Evolutionary conservation across 1,140 invertebrate species (phyloP), one percentile per base, ranked within the genome.

Genomic region (Atta colombica): DNA sequence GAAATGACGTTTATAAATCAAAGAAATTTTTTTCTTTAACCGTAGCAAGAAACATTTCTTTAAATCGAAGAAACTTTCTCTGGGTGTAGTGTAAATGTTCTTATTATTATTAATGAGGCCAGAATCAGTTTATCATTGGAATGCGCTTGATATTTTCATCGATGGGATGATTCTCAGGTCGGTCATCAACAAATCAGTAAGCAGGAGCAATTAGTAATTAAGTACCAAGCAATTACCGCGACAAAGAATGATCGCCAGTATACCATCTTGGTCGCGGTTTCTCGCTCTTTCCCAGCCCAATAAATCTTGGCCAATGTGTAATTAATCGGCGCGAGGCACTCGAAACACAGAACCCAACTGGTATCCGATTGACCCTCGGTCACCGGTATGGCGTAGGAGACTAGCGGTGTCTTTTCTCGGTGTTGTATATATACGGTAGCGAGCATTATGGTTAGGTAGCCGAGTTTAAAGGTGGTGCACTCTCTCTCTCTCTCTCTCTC

Each of bases 251-350:
- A 91, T 31, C 71, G 66, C 39, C 31, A 78, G 85, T 92, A 92
- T 93, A 92, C 88, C 86, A 82, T 91, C 87, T 82, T 82, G 89
- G 80, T 86, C 77, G 82, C 74, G 58, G 55, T 60, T 84, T 89
- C 85, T 69, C 60, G 21, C 18, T 49, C 53, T 74, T 5, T 51
- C 71, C 16, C 21, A 31, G 85, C 85, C 84, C 90, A 85, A 93
- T 93, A 93, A 93, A 93, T 93, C 93, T 90, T 86, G 35, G 39
- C 78, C 78, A 55, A 86, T 68, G 90, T 85, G 92, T 91, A 93
- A 93, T 93, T 93, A 93, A 93, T 93, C 92, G 93, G 87, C 88
- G 92, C 91, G 69, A 93, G 88, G 86, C 87, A 93, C 84, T 93
- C 87, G 87, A 92, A 93, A 92, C 90, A 92, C 86, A 90, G 81